Conservation (phyloP, 2,888 invertebrate genomes). For the Pasiphila rectangulata region DNA sequence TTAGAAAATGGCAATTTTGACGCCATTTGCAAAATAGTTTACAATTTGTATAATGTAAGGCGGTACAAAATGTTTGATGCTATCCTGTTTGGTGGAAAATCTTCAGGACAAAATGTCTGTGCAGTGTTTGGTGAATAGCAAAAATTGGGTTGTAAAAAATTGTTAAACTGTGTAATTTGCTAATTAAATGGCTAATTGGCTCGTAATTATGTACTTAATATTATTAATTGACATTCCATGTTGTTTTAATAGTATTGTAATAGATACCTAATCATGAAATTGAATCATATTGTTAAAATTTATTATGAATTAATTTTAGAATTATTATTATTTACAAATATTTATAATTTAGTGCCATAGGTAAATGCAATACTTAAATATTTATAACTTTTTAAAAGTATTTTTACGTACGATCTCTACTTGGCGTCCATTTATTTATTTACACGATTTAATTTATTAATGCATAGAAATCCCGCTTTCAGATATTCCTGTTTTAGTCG, state of each 20-base stretch:
- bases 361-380: constrained; percentile 41
- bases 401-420: constrained; percentile 47
- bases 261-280: constrained; percentile 20
- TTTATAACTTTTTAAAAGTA: constrained; percentile 37
- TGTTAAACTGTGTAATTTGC: constrained; percentile 37
- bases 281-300: constrained; percentile 35
- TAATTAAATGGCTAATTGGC: constrained; percentile 34
- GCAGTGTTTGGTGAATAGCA: constrained; percentile 13
- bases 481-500: constrained; percentile 30
- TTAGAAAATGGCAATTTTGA: constrained; percentile 4
- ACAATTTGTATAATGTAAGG: constrained; percentile 1
- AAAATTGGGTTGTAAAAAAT: constrained; percentile 42
- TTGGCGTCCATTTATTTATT: constrained; percentile 48
- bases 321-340: constrained; percentile 31
- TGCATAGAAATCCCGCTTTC: constrained; percentile 3
- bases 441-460: not conserved
- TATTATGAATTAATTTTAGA: constrained; percentile 40
- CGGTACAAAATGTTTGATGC: constrained; percentile 9
- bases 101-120: constrained; percentile 4
- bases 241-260: constrained; percentile 30
- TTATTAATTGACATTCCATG: constrained; percentile 46
- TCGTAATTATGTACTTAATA: constrained; percentile 36
- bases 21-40: constrained; percentile 5
- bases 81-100: constrained; percentile 3
- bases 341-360: constrained; percentile 68